Base-by-base conservation (phyloP, 2,888 invertebrate genomes). In the Noctua janthe region DNA sequence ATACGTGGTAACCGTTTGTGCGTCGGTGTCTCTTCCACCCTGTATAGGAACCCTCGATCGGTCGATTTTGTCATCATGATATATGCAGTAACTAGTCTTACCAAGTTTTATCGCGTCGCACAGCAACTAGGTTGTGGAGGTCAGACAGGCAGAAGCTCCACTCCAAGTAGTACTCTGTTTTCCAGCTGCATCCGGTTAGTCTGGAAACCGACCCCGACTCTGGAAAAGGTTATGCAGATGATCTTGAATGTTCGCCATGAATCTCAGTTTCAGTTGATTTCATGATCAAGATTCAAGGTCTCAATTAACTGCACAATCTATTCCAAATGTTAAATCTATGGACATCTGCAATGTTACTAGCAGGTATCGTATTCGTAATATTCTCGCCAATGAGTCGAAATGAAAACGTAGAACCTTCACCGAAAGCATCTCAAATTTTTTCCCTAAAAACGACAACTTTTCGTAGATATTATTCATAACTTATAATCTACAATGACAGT, bases 401-500 rank as follows among this genome's bases (percentile, higher is more conserved):
- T 83, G 0, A 51, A 54, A n/a, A n/a, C 56, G 56, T 11, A 11
- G n/a, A 80, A 59, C 39, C 62, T 64, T 82, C 76, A 54, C 35
- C 4, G n/a, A 74, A 74, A 74, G n/a, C 15, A 66, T 20, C 64
- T 51, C 3, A 72, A 72, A 85, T 70, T 69, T 62, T 64, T 69
- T 74, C 43, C 17, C 54, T 20, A 13, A 29, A 76, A 76, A 83
- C 47, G 4, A 73, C 13, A 66, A 66, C 4, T 54, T 71, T 71
- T 69, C 64, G 0, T 49, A 47, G 43, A 75, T 76, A 79, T 77
- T 71, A 54, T 80, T 81, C 47, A 76, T 81, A 49, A 70, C 54
- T 74, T 86, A 78, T 81, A 74, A 75, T 79, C 43, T 64, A 39
- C 17, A 83, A 67, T 70, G 70, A 66, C 51, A 80, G 59, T 62